Conservation (phyloP, 2,113 vertebrate genomes). For the Maccullochella peelii region DNA sequence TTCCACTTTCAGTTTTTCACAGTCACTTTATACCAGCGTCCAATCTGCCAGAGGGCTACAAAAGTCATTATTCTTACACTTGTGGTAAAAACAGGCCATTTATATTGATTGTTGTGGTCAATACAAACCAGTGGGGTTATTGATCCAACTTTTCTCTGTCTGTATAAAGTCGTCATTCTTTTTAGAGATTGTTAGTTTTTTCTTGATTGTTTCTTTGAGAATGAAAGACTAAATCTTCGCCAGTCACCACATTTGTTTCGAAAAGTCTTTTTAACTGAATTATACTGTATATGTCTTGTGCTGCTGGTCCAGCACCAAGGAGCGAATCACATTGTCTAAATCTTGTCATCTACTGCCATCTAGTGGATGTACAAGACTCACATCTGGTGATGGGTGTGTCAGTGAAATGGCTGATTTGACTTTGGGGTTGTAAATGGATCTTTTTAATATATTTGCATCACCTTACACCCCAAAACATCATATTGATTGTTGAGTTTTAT, state of each 20-base stretch:
- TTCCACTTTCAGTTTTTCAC: constrained; percentile 62
- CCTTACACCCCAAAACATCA: not conserved
- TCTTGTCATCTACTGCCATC: constrained; percentile 75
- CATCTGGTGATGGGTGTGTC: constrained; percentile 58
- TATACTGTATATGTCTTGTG: not conserved
- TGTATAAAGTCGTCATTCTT: constrained; percentile 63
- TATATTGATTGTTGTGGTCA: constrained; percentile 78
- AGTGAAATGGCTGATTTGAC: not conserved
- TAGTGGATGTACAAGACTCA: constrained; percentile 49
- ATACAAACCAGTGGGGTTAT: constrained; percentile 73
- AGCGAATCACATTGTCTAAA: not conserved
- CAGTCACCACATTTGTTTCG: constrained; percentile 34
- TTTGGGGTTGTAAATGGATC: not conserved
- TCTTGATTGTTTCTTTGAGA: constrained; percentile 25
- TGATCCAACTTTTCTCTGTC: constrained; percentile 65
- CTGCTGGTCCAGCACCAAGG: not conserved
- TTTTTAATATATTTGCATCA: not conserved
- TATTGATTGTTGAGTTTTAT: not conserved
- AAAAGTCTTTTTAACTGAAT: constrained; percentile 33
- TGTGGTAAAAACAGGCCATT: constrained; percentile 72
- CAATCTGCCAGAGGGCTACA: constrained; percentile 61
- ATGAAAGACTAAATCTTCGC: constrained; percentile 45
- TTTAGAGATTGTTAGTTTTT: constrained; percentile 37
- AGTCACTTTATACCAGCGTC: constrained; percentile 63
- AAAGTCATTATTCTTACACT: constrained; percentile 75